Evolutionary conservation across 2,888 invertebrate genomes (phyloP).

Genomic region (Bibio marci): DNA sequence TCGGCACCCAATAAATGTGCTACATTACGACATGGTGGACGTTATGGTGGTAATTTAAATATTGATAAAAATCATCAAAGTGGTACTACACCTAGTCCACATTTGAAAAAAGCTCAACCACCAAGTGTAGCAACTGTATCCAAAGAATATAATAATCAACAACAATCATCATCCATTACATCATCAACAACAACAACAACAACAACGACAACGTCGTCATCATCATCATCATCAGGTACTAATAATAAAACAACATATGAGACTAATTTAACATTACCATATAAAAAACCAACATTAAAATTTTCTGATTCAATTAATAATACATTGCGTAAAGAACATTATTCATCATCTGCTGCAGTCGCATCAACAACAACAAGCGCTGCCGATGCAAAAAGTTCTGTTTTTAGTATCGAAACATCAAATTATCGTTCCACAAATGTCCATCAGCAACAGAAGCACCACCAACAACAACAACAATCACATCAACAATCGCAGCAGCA

Average conservation of each 20-base stretch:
- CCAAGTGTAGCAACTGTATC: conserved; percentile 29
- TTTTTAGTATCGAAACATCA: conserved; percentile 27
- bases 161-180: conserved; percentile 9
- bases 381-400: conserved; percentile 14
- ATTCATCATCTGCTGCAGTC: not conserved
- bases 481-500: not conserved
- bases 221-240: conserved; percentile 6
- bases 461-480: conserved; percentile 11
- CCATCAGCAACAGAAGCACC: conserved; percentile 8
- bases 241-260: conserved; percentile 7
- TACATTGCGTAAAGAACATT: not conserved
- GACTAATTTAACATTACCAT: conserved; percentile 7
- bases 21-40: conserved; percentile 27
- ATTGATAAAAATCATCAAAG: not conserved
- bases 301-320: not conserved
- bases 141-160: conserved; percentile 22
- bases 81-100: conserved; percentile 26
- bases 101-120: conserved; percentile 28
- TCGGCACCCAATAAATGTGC: conserved; percentile 22
- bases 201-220: conserved; percentile 6
- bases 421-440: conserved; percentile 14
- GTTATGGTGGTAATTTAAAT: conserved; percentile 24
- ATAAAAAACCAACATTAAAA: conserved; percentile 5
- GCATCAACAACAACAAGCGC: conserved; percentile 18
- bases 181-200: conserved; percentile 11